These are phyloP conservation scores for Drosophila nr. perissopoda DNA, from an alignment of 2,888 invertebrate genomes.

Conservation along the genomic window DNA sequence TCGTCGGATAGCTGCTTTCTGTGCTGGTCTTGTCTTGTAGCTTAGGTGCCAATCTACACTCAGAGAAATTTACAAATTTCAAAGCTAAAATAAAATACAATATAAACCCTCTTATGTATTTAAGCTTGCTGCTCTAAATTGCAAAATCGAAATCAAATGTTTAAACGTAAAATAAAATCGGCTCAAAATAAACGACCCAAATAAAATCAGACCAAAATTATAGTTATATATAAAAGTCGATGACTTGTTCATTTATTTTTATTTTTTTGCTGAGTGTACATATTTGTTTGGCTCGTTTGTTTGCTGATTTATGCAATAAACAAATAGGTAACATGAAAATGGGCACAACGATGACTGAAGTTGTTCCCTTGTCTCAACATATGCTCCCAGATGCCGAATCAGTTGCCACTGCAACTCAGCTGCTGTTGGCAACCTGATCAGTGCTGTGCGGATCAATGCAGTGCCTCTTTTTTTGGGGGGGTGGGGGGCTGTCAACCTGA, in stretches of 20 bases:
- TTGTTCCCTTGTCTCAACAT: conserved; percentile 11
- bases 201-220: not conserved
- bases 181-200: no score
- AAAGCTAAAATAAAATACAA: not conserved
- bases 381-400: conserved; percentile 29
- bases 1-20: conserved; percentile 58
- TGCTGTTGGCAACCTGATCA: not conserved
- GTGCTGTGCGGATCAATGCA: conserved; percentile 6
- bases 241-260: not conserved
- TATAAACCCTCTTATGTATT: not conserved
- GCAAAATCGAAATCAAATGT: not conserved
- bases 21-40: conserved; percentile 25
- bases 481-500: conserved; percentile 36
- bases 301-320: conserved; percentile 66
- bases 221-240: not conserved
- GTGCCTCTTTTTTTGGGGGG: not conserved
- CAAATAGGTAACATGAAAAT: conserved; percentile 56
- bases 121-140: not conserved
- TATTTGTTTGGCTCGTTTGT: conserved; percentile 26
- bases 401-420: conserved; percentile 34
- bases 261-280: not conserved
- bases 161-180: not conserved
- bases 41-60: conserved; percentile 9
- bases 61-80: not conserved
- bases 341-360: conserved; percentile 44